phyloP scores from a whole-genome alignment of 2,113 vertebrate species.

The Cyprinodon brontotheroides region DNA sequence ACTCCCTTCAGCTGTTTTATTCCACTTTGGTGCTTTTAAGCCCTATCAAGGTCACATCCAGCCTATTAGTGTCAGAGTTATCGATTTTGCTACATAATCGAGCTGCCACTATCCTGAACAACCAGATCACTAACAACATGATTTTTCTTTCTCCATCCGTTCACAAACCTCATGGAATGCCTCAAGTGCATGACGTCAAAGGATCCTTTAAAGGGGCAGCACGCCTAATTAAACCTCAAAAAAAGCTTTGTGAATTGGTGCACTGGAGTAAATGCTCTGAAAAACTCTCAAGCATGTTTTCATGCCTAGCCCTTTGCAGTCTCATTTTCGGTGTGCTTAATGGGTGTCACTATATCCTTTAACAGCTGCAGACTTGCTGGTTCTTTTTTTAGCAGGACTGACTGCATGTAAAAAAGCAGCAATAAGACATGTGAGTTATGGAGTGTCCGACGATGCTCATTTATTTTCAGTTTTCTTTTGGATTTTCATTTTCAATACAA shows the following conservation, averaged over 20 bases:
- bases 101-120: slow-evolving; percentile 7
- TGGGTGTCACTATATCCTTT: slow-evolving; percentile 40
- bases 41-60: slow-evolving; percentile 22
- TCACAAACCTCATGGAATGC: slow-evolving; percentile 61
- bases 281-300: slow-evolving; percentile 20
- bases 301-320: slow-evolving; percentile 9
- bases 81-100: slow-evolving; percentile 36
- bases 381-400: slow-evolving; percentile 75
- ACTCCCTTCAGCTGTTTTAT: slow-evolving; percentile 1
- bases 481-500: too few species aligned
- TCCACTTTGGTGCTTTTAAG: slow-evolving; percentile 19
- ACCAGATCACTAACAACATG: slow-evolving; percentile 12
- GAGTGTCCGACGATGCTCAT: not conserved
- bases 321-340: slow-evolving; percentile 16
- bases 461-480: not conserved
- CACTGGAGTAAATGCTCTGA: slow-evolving; percentile 15
- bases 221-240: slow-evolving; percentile 16
- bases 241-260: slow-evolving; percentile 4
- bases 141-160: slow-evolving; percentile 50
- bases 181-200: slow-evolving; percentile 72
- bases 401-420: slow-evolving; percentile 38
- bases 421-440: slow-evolving; percentile 41
- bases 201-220: slow-evolving; percentile 71
- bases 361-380: slow-evolving; percentile 71
- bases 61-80: slow-evolving; percentile 28